Base-by-base conservation (phyloP, 1,140 invertebrate genomes). In the Pogonomyrmex californicus region DNA sequence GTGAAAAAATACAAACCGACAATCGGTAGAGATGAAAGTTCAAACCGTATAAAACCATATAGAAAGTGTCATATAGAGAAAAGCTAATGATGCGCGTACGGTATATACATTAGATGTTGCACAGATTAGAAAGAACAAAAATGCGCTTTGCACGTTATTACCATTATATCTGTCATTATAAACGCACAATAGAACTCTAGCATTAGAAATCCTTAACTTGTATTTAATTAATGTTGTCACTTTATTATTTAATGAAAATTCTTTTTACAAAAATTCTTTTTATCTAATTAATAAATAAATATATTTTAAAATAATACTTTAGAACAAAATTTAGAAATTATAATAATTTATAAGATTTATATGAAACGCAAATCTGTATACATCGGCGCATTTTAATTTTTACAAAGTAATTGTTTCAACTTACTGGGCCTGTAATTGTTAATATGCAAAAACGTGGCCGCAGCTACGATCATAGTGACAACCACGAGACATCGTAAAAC, bases 401-500 rank as follows among this genome's bases (percentile, higher is more conserved):
- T 6, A 14, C 10, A 38, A 58, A 76, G 1, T 54, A 23, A 54
- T 14, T 44, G 23, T 85, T 71, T 17, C 56, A 90, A 94, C 94
- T 95, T 94, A 95, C 94, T 94, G 23, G 94, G 94, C 83, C 91
- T 92, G 82, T 94, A 93, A 93, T 94, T 93, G 79, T 93, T 94
- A 86, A 95, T 87, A 85, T 95, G 94, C 68, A 95, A 93, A 92
- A 95, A 94, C n/a, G 92, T 93, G 14, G 94, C 93, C 68, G 93
- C 94, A 70, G 94, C 93, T 65, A 90, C 86, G 65, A 93, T 92
- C 94, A 94, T 92, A 75, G 88, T 86, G 38, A 93, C 86, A 30
- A 94, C 92, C 65, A 94, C 89, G 58, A 91, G 87, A 68, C 88
- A 92, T 78, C 94, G 92, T 70, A 94, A 66, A 5, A 93, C 33